Conservation (phyloP, 2,888 invertebrate genomes). For the Phalera bucephala region DNA sequence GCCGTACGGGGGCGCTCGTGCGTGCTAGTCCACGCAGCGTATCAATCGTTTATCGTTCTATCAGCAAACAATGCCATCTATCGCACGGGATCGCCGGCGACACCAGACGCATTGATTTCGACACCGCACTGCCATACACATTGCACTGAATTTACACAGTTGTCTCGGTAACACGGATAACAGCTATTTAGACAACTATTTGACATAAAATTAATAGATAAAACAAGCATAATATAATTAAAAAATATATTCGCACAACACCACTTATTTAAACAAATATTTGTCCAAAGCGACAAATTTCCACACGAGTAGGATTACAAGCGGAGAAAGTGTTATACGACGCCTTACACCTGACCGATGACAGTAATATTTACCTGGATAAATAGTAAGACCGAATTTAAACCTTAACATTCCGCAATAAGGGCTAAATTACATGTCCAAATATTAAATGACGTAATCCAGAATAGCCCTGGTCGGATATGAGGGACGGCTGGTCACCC, state of each 20-base stretch:
- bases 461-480: conserved; percentile 36
- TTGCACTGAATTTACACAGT: conserved; percentile 10
- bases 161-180: conserved; percentile 28
- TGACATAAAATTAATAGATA: conserved; percentile 5
- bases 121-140: conserved; percentile 21
- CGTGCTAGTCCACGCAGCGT: conserved; percentile 31
- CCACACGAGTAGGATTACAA: conserved; percentile 21
- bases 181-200: too few relatives aligned
- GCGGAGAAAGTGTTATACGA: conserved; percentile 41
- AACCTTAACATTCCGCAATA: conserved; percentile 28
- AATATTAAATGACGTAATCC: conserved; percentile 19
- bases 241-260: conserved; percentile 3
- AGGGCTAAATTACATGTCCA: conserved; percentile 26
- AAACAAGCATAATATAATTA: background rate
- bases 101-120: conserved; percentile 27
- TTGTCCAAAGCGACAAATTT: conserved; percentile 25
- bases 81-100: conserved; percentile 32
- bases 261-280: conserved; percentile 28
- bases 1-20: conserved; percentile 8
- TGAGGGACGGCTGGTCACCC: conserved; percentile 56
- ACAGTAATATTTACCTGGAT: conserved; percentile 31
- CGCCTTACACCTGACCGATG: conserved; percentile 34
- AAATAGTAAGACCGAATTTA: conserved; percentile 22
- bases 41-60: conserved; percentile 50
- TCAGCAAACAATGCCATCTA: conserved; percentile 60